phyloP scores from a whole-genome alignment of 2,888 invertebrate species.

The Noctua janthe region DNA sequence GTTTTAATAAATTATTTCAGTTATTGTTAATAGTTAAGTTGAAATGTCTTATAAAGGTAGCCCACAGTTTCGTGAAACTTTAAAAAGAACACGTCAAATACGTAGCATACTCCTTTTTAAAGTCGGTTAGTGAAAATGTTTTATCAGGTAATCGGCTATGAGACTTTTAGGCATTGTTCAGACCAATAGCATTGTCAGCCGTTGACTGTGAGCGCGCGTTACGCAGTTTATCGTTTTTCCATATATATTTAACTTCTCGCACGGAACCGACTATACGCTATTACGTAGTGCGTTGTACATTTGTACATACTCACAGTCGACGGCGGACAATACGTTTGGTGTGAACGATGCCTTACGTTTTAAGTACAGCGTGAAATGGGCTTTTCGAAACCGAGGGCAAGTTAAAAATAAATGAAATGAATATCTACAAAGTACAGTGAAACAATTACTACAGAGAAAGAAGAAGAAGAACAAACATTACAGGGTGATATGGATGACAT shows the following conservation, averaged over 20 bases:
- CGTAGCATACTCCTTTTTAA: not conserved
- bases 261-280: too few species aligned
- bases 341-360: too few species aligned
- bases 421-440: not conserved
- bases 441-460: not conserved
- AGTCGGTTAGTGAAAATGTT: not conserved
- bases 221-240: too few species aligned
- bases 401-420: not conserved
- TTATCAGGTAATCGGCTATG: not conserved
- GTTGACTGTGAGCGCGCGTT: too few species aligned
- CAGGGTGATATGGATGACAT: not conserved
- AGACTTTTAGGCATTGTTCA: not conserved
- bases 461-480: not conserved
- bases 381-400: not conserved
- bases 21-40: not conserved
- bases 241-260: too few species aligned
- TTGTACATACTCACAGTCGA: too few species aligned
- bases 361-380: not conserved
- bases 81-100: not conserved
- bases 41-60: not conserved
- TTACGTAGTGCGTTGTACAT: too few species aligned
- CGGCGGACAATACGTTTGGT: too few species aligned
- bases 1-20: not conserved
- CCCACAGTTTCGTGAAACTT: not conserved
- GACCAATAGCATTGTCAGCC: too few species aligned